A percentile compares a stretch with the other conserved stretches of the same genome.
These are phyloP conservation scores for Synergus itoensis DNA, from an alignment of 2,888 invertebrate species.

Conservation along the genomic window DNA sequence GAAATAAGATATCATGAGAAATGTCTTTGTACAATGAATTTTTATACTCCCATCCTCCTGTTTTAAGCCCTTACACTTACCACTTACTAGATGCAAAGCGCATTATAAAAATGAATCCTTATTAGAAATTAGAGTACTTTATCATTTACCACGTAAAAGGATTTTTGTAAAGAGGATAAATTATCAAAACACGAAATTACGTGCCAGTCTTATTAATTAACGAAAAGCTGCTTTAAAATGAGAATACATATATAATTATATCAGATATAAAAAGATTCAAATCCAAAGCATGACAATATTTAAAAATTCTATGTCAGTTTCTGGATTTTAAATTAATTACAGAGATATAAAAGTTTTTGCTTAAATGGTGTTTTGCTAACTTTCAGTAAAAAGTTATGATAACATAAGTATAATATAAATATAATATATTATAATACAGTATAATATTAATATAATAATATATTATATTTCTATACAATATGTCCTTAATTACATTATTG, in stretches of 20 bases:
- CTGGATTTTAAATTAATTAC: neutral
- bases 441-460: neutral
- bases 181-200: neutral
- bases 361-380: conserved; percentile 5
- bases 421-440: neutral
- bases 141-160: neutral
- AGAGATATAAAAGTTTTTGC: neutral
- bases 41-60: neutral
- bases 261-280: neutral
- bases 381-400: neutral
- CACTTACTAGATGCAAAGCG: neutral
- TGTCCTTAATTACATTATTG: neutral
- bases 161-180: neutral
- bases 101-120: neutral
- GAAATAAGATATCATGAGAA: conserved; percentile 12
- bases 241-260: neutral
- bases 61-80: neutral
- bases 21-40: conserved; percentile 18
- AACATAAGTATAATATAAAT: too few relatives aligned
- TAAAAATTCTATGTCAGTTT: neutral
- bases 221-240: neutral
- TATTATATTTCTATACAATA: neutral
- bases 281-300: neutral
- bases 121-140: neutral
- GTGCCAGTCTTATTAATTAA: neutral